phyloP scores from a whole-genome alignment of 2,113 vertebrate genomes.

The Falcunculus frontatus region DNA sequence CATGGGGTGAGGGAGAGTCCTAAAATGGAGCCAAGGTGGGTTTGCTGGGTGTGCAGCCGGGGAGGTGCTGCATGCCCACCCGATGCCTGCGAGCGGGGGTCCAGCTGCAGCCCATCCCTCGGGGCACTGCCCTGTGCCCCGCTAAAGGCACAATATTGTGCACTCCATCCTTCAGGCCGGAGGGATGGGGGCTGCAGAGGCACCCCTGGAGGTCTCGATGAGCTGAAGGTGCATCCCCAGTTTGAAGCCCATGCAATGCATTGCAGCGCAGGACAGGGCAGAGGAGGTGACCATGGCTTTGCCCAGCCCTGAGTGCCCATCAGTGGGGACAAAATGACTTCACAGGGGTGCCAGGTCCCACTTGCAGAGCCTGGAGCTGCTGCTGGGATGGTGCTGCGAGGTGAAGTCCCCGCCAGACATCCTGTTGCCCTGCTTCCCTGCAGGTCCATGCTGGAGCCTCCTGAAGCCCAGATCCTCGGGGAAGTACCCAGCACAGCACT shows the following conservation, averaged over 20 bases:
- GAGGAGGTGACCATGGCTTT: background rate
- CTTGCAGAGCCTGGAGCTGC: background rate
- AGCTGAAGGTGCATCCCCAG: accelerated
- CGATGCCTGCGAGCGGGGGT: accelerated
- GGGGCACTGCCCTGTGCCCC: background rate
- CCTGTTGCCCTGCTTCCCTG: background rate
- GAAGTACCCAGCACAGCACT: background rate
- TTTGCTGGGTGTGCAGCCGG: background rate
- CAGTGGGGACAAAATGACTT: background rate
- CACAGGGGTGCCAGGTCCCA: background rate
- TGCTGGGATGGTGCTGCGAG: background rate
- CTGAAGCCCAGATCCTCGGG: background rate
- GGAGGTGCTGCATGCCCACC: background rate
- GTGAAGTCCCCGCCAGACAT: background rate
- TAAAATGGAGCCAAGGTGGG: background rate
- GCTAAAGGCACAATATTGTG: accelerated
- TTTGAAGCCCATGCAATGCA: accelerated
- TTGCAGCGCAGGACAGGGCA: background rate
- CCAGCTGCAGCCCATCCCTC: background rate
- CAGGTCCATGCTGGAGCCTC: accelerated
- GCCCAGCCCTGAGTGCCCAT: background rate
- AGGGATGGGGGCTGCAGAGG: background rate
- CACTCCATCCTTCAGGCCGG: background rate
- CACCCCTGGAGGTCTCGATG: accelerated
- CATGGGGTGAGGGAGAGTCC: background rate